Base-by-base conservation (phyloP, 2,888 invertebrate species). In the Dolichomitus sp. region DNA sequence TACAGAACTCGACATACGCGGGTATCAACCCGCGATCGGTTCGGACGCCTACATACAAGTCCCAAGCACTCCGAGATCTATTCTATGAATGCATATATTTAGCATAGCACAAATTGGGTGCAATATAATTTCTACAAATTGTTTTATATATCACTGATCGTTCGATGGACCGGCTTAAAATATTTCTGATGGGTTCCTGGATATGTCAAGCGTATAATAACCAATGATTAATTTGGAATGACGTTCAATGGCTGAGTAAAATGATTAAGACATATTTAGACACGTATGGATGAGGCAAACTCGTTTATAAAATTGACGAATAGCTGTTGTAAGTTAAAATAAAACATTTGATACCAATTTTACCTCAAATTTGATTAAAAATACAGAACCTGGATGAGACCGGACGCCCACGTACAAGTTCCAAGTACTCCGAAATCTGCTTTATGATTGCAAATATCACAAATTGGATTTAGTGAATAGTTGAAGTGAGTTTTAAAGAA, bases 1-100 rank as follows among this genome's bases (percentile, higher is more conserved):
- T 91, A 90, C 89, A 91, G 89, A 85, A 89, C 87, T 87, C 87
- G 74, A 74, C 86, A 84, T 65, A 45, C 40, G n/a, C 40, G 84
- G 73, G 70, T 79, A 57, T 76, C 42, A 79, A 84, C 81, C 76
- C 79, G 70, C 40, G 66, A 65, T 19, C 23, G 23, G 42, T 54
- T 17, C 14, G 1, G 37, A 37, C 37, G 59, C 17, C 30, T 9
- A 73, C 68, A 33, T 57, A 66, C 61, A 73, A 40, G 40, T 61
- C 50, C 48, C 4, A n/a, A 45, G 45, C 42, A 27, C 66, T 45
- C 17, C 45, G 30, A 50, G 45, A 17, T 81, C 59, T 37, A 37
- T 65, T 50, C 52, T 61, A 69, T 42, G 48, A 59, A 81, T 79
- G 81, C 73, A 27, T 27, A 54, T 54, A 54, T 27, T 54, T 27